Base-by-base conservation (phyloP, 2,888 invertebrate species). In the Eupithecia vulgata region DNA sequence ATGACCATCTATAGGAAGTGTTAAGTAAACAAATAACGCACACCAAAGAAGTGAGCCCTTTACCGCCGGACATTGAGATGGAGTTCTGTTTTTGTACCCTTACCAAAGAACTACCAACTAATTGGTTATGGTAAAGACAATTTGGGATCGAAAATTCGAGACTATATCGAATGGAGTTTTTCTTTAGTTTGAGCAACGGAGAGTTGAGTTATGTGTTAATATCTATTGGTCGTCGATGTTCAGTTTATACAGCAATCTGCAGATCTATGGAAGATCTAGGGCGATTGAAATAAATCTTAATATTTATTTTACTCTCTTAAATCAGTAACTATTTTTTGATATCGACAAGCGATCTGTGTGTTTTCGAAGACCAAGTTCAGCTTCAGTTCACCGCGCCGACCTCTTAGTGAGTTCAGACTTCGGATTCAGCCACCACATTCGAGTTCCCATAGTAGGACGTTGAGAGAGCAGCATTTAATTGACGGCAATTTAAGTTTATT, bases 401-500 rank as follows among this genome's bases (percentile, higher is more conserved):
- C n/a, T 52, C 15, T 30, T 13, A 15, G 61, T 25, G 34, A 30
- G 34, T 62, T 62, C 62, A 40, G 15, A 61, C 30, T 61, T 30
- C 48, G 48, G 6, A 6, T 67, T 57, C 5, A 40, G n/a, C 25
- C 52, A 68, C n/a, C 34, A n/a, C 37, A 40, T 68, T 70, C 64
- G 37, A 78, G 78, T 76, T 80, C 65, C 57, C 37, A 57, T 72
- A 76, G 83, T 83, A 79, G 42, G 45, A 6, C 25, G 75, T 84
- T 83, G 81, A 78, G 79, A 83, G 82, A 82, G 81, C 76, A 73
- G 69, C 76, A 83, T 87, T 65, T 65, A 88, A 89, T 89, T 87
- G 82, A 67, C 68, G 71, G 71, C 81, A 79, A 87, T 89, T 87
- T 87, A 86, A 85, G 80, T 86, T 84, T 83, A 87, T 87, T 86